Evolutionary conservation across 2,888 invertebrate genomes (phyloP).

Genomic region (Neuroscelio doddi): DNA sequence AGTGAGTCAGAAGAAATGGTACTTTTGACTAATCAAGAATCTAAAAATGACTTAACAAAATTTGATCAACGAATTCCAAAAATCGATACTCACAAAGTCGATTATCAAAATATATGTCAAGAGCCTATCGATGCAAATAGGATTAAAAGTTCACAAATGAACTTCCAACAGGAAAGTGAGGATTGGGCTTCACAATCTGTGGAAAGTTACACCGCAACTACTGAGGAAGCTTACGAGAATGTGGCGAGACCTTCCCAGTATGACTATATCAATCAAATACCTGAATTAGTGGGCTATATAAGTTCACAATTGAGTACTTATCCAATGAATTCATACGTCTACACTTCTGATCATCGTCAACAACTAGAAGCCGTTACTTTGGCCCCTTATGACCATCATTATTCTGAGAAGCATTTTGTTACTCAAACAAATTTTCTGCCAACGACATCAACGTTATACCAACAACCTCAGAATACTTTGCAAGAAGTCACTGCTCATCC

Average conservation of each 20-base stretch:
- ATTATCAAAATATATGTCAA: conserved; percentile 26
- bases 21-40: conserved; percentile 31
- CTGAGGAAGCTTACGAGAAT: conserved; percentile 24
- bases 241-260: conserved; percentile 52
- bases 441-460: conserved; percentile 45
- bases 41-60: conserved; percentile 2
- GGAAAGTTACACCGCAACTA: conserved; percentile 49
- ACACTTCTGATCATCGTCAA: conserved; percentile 54
- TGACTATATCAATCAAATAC: conserved; percentile 73
- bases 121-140: background rate
- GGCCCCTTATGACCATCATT: conserved; percentile 54
- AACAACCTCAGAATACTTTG: conserved; percentile 48
- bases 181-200: conserved; percentile 57
- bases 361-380: conserved; percentile 53
- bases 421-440: conserved; percentile 60
- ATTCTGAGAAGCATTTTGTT: conserved; percentile 60
- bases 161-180: conserved; percentile 28
- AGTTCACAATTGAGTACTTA: conserved; percentile 74
- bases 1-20: conserved; percentile 50
- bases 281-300: conserved; percentile 74
- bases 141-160: background rate
- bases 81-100: conserved; percentile 11
- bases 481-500: conserved; percentile 36
- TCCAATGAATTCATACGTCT: conserved; percentile 64
- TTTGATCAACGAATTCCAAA: conserved; percentile 5